These are phyloP conservation scores for Sesia bembeciformis DNA, from an alignment of 2,888 invertebrate genomes.

Conservation along the genomic window DNA sequence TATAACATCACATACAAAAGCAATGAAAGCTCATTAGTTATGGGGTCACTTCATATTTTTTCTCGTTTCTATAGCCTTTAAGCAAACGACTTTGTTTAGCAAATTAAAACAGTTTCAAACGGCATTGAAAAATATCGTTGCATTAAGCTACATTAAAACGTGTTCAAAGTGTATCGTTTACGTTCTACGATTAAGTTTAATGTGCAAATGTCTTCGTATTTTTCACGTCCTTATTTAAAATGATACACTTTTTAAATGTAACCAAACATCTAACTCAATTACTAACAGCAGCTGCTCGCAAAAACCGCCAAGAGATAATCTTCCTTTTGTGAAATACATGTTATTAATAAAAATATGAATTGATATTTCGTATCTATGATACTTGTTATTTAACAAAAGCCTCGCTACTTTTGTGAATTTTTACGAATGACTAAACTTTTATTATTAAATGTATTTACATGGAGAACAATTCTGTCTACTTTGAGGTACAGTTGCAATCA, in stretches of 20 bases:
- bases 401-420: slow-evolving; percentile 47
- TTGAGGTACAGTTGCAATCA: background rate
- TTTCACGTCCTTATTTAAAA: background rate
- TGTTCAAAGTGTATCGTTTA: background rate
- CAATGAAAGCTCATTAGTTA: too few relatives aligned
- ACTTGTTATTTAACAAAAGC: slow-evolving; percentile 57
- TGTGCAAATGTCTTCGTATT: background rate
- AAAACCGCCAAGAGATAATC: slow-evolving; percentile 63
- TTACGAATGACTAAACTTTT: slow-evolving; percentile 56
- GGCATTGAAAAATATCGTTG: background rate
- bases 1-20: slow-evolving; percentile 3
- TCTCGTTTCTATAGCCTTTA: background rate
- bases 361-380: slow-evolving; percentile 58
- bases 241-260: slow-evolving; percentile 3
- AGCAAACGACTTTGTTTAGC: background rate
- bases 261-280: slow-evolving; percentile 6
- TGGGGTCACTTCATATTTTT: background rate
- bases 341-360: slow-evolving; percentile 73
- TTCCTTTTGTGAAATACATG: slow-evolving; percentile 51
- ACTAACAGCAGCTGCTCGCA: slow-evolving; percentile 50
- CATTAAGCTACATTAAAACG: background rate
- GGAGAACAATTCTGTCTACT: slow-evolving; percentile 2
- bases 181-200: background rate
- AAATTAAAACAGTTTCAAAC: background rate
- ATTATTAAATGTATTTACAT: slow-evolving; percentile 32